These are phyloP conservation scores for Entomobrya multifasciata DNA, from an alignment of 2,888 invertebrate species.

Conservation along the genomic window DNA sequence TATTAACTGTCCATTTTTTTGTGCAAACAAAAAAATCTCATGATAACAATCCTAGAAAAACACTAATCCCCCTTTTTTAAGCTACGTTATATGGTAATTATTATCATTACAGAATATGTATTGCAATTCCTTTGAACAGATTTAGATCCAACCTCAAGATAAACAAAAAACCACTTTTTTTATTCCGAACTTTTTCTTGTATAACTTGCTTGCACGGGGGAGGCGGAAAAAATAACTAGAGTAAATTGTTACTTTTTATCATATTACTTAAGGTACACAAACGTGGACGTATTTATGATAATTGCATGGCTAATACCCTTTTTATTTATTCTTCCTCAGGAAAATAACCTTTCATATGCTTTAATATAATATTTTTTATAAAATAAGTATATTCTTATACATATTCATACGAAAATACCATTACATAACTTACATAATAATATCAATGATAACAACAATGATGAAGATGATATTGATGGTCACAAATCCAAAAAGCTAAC, in stretches of 20 bases:
- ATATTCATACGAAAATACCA: not conserved
- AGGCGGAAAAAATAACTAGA: not conserved
- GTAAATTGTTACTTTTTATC: not conserved
- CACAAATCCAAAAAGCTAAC: not conserved
- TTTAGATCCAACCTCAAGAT: conserved; percentile 51
- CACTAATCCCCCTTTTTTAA: not conserved
- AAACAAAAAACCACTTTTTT: conserved; percentile 55
- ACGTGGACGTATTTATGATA: not conserved
- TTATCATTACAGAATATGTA: not conserved
- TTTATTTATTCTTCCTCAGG: not conserved
- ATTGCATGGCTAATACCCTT: not conserved
- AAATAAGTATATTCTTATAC: not conserved
- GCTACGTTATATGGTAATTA: not conserved
- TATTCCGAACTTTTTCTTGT: conserved; percentile 9
- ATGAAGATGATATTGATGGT: not conserved
- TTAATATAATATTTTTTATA: too few relatives aligned
- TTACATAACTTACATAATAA: not conserved
- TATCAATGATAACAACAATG: not conserved
- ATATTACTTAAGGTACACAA: not conserved
- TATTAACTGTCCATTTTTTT: not conserved
- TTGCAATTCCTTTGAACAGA: conserved; percentile 52
- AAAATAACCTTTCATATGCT: not conserved
- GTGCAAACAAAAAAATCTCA: not conserved
- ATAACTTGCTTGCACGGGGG: not conserved
- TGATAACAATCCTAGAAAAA: too few relatives aligned